These are phyloP conservation scores for Chlorodrepanis virens DNA, from an alignment of 2,113 vertebrate genomes.

Conservation along the genomic window DNA sequence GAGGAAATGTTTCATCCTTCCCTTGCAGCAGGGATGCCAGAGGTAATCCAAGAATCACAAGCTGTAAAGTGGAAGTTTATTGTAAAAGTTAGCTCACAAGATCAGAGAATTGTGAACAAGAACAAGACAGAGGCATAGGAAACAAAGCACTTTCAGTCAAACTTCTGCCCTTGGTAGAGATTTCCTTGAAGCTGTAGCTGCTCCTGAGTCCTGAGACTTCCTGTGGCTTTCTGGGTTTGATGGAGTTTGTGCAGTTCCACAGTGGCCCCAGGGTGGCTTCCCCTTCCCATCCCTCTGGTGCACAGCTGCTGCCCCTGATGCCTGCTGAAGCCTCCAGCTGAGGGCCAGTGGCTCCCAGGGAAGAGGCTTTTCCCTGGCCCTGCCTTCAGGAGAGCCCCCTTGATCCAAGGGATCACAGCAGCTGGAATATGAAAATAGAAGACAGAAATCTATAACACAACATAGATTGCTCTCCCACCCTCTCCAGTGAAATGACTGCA, in stretches of 20 bases:
- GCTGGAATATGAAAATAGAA: neutral
- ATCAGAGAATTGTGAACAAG: neutral
- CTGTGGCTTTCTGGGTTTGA: neutral
- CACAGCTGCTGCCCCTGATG: neutral
- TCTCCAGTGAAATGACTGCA: neutral
- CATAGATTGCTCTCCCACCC: neutral
- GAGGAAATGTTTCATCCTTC: neutral
- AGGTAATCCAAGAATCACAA: neutral
- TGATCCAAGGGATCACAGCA: neutral
- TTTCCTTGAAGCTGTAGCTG: neutral
- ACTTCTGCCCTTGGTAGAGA: neutral
- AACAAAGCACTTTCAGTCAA: neutral
- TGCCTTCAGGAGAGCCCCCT: neutral
- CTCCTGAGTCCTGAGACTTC: neutral
- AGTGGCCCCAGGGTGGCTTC: neutral
- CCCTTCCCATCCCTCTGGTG: neutral
- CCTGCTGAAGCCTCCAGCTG: neutral
- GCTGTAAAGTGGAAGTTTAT: neutral
- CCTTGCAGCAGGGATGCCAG: neutral
- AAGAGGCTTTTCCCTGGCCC: neutral
- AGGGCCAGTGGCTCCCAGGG: neutral
- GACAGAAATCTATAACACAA: neutral
- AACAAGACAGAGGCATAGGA: neutral
- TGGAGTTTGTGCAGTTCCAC: neutral
- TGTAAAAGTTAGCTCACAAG: neutral